Conservation (phyloP, 2,113 vertebrate species). For the Ciconia maguari region DNA sequence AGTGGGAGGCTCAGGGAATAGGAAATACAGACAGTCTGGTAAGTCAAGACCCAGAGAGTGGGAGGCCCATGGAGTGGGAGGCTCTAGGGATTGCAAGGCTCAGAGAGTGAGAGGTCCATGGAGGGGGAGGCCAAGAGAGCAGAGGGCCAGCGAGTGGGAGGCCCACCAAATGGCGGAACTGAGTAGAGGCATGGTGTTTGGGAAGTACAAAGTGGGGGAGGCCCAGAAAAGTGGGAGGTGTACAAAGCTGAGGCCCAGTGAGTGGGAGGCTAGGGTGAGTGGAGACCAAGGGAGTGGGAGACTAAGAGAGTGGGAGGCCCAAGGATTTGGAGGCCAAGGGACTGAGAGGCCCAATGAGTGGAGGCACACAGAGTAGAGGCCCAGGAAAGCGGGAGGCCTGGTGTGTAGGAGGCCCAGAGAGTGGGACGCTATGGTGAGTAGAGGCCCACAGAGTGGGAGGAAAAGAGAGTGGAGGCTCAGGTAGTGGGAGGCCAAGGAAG, state of each 20-base stretch:
- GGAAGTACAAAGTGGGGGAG: background rate
- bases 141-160: background rate
- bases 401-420: background rate
- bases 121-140: background rate
- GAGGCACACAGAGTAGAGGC: background rate
- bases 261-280: background rate
- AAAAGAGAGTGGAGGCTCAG: background rate
- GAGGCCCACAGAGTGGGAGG: background rate
- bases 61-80: background rate
- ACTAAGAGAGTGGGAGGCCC: background rate
- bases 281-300: background rate
- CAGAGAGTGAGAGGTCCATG: background rate
- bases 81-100: background rate
- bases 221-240: background rate
- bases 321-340: too few relatives aligned
- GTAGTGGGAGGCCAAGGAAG: background rate
- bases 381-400: background rate
- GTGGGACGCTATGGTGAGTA: background rate
- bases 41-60: too few relatives aligned
- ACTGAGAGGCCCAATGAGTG: background rate
- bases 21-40: background rate
- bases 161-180: background rate
- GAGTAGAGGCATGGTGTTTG: background rate
- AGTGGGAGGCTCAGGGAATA: too few relatives aligned
- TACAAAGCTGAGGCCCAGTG: background rate